Base-by-base conservation (phyloP, 2,113 vertebrate species). In the Coreoperca whiteheadi region DNA sequence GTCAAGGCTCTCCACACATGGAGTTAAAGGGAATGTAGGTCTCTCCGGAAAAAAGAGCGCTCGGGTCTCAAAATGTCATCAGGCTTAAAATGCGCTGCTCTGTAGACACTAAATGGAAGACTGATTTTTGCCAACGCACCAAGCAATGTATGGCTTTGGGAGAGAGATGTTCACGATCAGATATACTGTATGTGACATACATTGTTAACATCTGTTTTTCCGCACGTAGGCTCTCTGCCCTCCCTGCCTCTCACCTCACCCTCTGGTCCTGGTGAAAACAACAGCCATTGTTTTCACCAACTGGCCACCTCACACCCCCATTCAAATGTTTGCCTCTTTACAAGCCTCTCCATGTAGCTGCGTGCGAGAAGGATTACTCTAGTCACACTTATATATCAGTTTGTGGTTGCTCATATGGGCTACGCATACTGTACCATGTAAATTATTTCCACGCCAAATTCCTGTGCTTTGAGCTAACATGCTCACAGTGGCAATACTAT, bases 1-100 rank as follows among this genome's bases (percentile, higher is more conserved):
- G 89, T 92, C 85, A 88, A 69, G 60, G 81, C 89, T 87, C 85
- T 91, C 92, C 74, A 84, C 90, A 91, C 90, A 90, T 69, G 84
- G 82, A 87, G 87, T 90, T 91, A 74, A 91, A 91, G 90, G 86
- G 83, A 85, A 69, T n/a, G 82, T 14, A 54, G 83, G 81, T 69
- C 86, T 69, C 87, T 82, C 71, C 56, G 63, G 83, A 88, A 91
- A 92, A 89, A 85, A 84, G 81, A 79, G 74, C 43, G 77, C 77
- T 82, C 75, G 51, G 77, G 61, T n/a, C 77, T 54, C 53, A 0
- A 87, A 88, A 90, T 83, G 87, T 92, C 93, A 88, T 87, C 87
- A 30, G 69, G 67, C 53, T 74, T 53, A 71, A 83, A 87, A 68
- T 79, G 78, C 87, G 82, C 76, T 18, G 34, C 69, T 74, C 67